Base-by-base conservation (phyloP, 1,140 invertebrate genomes). In the Bombyx mori region DNA sequence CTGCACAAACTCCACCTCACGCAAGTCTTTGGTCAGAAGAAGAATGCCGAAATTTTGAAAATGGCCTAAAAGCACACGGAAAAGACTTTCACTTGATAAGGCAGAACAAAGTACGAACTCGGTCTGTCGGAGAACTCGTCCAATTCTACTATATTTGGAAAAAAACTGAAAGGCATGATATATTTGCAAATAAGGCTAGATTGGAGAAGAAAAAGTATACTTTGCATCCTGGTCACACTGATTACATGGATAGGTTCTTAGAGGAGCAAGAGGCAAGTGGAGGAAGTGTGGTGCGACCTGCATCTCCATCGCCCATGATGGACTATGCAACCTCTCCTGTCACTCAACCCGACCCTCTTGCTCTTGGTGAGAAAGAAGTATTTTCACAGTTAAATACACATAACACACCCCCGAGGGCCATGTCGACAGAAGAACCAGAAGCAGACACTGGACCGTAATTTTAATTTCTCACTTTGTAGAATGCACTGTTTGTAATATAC, bases 91-190 rank as follows among this genome's bases (percentile, higher is more conserved):
- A 97, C 86, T 89, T 94, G 61, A 99, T 99, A 75, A 95, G 98
- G 66, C 94, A 97, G 75, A 94, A 97, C 81, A 98, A 97, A 90
- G 96, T 97, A 79, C 90, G 94, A 75, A 98, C 97, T 52, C 89
- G 97, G 76, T 96, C 97, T n/a, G 97, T 99, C 35, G 96, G 96
- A 42, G 98, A 99, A 88, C 88, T 99, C 51, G 97, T 99, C 45
- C 96, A 99, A 77, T 99, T 99, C 89, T 99, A 99, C 89, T 99
- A 99, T 78, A 90, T 99, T 43, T 99, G 98, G 98, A 99, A 99
- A 86, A 99, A 99, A 88, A 99, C 98, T 52, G 97, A 99, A 82
- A 89, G 98, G 47, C 97, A 99, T 84, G 98, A 99, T 88, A 93
- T 91, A 60, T 97, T 96, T 89, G 94, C 94, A 3, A 95, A 94